Evolutionary conservation across 2,113 vertebrate species (phyloP), one percentile per base, ranked within the genome.

Genomic region (Helogale parvula): DNA sequence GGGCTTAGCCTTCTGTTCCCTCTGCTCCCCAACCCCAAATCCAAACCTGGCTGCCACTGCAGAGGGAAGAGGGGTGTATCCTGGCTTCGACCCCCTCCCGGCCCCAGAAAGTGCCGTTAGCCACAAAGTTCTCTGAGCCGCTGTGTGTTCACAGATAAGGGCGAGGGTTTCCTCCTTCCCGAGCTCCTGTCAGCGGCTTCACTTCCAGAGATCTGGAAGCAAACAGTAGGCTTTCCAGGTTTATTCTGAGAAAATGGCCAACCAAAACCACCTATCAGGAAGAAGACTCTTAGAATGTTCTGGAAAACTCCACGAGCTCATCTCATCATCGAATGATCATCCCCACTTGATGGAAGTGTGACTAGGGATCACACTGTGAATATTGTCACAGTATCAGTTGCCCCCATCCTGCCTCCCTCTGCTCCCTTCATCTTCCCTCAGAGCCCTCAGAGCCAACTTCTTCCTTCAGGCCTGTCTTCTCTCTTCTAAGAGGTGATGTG

Each of bases 31-130:
- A 9, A 23, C 17, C 60, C 45, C 45, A 66, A 69, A 41, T 21
- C 29, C 60, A 52, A 71, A 41, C 21, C 15, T 19, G 16, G 71
- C 41, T 35, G 41, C 54, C 25, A 2, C 47, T 19, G 19, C 0
- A 0, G 38, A 25, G 15, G 29, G 16, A 29, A 25, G 65, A 29
- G 0, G n/a, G 33, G 27, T 27, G 1, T 15, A 7, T n/a, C 16
- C 25, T 8, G 15, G 79, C 38, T 83, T 16, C 38, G 23, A 4
- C 14, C 27, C 1, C 41, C 41, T 50, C 35, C 83, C 1, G 7
- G 4, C 23, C 29, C n/a, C 29, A 23, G 41, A 16, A 12, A 19
- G 14, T 23, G 16, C n/a, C 13, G 2, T 47, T 76, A 33, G 25
- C 5, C 50, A 9, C 3, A 2, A 33, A 60, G 10, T 38, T 60